phyloP scores from a whole-genome alignment of 2,888 invertebrate species.

The Caenorhabditis sp. region DNA sequence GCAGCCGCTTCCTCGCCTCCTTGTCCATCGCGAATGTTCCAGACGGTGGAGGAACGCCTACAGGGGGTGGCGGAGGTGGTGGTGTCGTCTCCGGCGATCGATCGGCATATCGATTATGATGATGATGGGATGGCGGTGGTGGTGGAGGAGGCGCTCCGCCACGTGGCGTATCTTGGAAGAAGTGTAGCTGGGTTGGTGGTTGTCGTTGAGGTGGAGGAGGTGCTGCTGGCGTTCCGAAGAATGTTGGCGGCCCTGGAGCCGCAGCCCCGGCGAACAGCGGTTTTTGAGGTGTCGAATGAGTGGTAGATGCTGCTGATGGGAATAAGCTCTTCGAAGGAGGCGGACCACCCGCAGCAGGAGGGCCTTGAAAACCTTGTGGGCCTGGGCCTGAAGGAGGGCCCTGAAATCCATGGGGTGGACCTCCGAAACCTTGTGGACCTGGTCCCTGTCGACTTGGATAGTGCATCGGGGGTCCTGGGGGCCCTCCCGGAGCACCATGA shows the following conservation, averaged over 20 bases:
- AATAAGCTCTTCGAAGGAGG: conserved; percentile 24
- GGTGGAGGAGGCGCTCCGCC: background rate
- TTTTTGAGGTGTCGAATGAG: background rate
- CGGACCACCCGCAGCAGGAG: background rate
- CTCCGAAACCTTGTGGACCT: conserved; percentile 5
- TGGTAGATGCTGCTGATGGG: conserved; percentile 37
- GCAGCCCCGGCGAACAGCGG: conserved; percentile 28
- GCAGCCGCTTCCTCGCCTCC: conserved; percentile 86
- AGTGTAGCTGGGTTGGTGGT: conserved; percentile 20
- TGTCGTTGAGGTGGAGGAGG: background rate
- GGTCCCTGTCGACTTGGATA: background rate
- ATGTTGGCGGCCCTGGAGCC: conserved; percentile 6
- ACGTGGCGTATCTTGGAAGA: conserved; percentile 35
- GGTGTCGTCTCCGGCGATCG: background rate
- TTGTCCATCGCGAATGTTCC: conserved; percentile 55
- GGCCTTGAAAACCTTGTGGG: no score
- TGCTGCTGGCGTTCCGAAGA: conserved; percentile 10
- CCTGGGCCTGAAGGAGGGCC: background rate
- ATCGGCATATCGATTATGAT: background rate
- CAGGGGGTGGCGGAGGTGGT: conserved; percentile 23
- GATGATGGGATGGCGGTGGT: background rate
- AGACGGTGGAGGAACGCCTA: conserved; percentile 32
- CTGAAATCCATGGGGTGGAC: conserved; percentile 17
- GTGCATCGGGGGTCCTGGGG: background rate
- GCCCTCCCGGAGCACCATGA: background rate